Base-by-base conservation (phyloP, 2,888 invertebrate species). In the Dynastes tityus region DNA sequence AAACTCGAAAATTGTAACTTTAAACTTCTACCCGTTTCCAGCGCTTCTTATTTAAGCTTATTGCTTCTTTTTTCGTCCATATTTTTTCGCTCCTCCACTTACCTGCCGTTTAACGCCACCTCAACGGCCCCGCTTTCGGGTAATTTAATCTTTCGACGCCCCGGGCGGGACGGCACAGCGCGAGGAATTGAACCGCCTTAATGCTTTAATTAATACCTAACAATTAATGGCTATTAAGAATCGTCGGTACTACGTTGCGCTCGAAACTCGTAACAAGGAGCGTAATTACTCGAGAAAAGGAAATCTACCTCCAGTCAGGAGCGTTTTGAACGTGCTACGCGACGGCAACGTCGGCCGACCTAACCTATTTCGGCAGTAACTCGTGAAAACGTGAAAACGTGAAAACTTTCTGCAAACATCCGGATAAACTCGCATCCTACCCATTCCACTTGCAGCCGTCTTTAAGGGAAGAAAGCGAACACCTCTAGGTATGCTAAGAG, bases 401-500 rank as follows among this genome's bases (percentile, higher is more conserved):
- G 85, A 81, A 86, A 87, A 87, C 84, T 86, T 87, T 86, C 85
- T 80, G 82, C 85, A 85, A 86, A 85, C 85, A 86, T 85, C 85
- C 85, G 86, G 85, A 85, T 85, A 85, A 85, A 85, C 85, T 84
- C 82, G 83, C 82, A 80, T 81, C 71, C 51, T 32, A 29, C 29
- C 63, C 32, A 1, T 29, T 32, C 63, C 63, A 11, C 32, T 29
- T 32, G 13, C 32, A 2, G 1, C 63, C 11, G 63, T 9, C 8
- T 29, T 29, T 29, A 8, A n/a, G 22, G 6, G 13, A 32, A 32
- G 63, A 29, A 29, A 13, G 29, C 32, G n/a, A 63, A 13, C 68
- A 68, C 51, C 51, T 76, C 45, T 9, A 29, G 63, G 29, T 55
- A 55, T 3, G 63, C 32, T 9, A 27, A 29, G 29, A 75, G 58